Evolutionary conservation across 2,113 vertebrate species (phyloP), one percentile per base, ranked within the genome.

Genomic region (Lophura nycthemera): DNA sequence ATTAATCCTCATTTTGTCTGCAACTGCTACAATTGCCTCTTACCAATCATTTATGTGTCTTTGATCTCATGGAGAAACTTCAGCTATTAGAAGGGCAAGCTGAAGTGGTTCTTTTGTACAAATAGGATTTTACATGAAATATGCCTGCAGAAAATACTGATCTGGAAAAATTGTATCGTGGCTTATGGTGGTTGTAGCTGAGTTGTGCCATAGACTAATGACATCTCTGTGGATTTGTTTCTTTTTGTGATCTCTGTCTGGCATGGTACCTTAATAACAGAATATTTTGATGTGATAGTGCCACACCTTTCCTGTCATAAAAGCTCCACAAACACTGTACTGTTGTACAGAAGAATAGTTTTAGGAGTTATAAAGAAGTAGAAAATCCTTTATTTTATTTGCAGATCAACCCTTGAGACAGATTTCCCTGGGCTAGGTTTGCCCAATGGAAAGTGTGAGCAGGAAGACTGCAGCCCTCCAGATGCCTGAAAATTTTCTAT

Each of bases 401-500:
- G 21, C 45, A 80, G 63, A 67, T 66, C 61, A 70, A 5, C 40
- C 67, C 64, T 85, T 66, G 54, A 76, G 77, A 34, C 83, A 88
- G 43, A 60, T 80, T 86, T 79, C 64, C 18, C 27, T 18, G 29
- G 19, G 13, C 70, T 82, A 59, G 17, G 25, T 92, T 77, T 91
- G 52, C 29, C 75, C 50, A 43, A 61, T 77, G 87, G 91, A 93
- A 96, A 95, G 29, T 80, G 69, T 88, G 82, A 93, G 43, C 43
- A 71, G 42, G 42, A 83, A 30, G 83, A 63, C 20, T 71, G 25
- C 56, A 89, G 38, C 15, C 65, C 91, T 91, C 76, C 86, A 93
- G 88, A 93, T 61, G 30, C 61, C 67, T 89, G 67, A 70, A 71
- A 78, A 11, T 67, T 77, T 92, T 75, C 78, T 96, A 7, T 27